phyloP scores from a whole-genome alignment of 92 coral and sea anemone genomes.

The Plumapathes pennacea region DNA sequence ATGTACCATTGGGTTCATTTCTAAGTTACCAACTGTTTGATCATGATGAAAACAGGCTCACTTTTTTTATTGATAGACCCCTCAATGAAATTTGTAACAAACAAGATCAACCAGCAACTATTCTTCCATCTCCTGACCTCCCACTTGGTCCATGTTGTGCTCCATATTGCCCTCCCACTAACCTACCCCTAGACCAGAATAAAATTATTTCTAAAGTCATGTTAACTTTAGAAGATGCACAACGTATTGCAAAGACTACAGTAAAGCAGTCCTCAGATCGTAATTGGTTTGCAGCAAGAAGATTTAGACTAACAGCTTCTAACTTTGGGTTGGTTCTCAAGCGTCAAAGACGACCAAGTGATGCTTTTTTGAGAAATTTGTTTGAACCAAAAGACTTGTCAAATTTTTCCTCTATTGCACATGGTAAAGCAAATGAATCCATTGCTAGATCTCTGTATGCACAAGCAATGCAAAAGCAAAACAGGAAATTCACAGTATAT shows the following conservation, averaged over 20 bases:
- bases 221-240: not conserved
- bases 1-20: slow-evolving; percentile 35
- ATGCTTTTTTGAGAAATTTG: slow-evolving; percentile 12
- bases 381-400: slow-evolving; percentile 24
- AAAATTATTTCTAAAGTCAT: no score
- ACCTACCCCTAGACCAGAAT: no score
- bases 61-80: slow-evolving; percentile 22
- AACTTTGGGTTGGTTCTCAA: slow-evolving; percentile 20
- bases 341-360: slow-evolving; percentile 12
- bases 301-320: slow-evolving; percentile 23
- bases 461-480: slow-evolving; percentile 23
- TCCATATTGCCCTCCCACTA: no score
- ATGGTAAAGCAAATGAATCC: slow-evolving; percentile 22
- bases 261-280: slow-evolving; percentile 23
- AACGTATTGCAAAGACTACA: slow-evolving; percentile 9
- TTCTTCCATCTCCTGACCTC: slow-evolving; percentile 18
- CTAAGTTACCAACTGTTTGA: slow-evolving; percentile 38
- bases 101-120: not conserved
- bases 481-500: slow-evolving; percentile 42
- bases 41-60: not conserved
- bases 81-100: slow-evolving; percentile 3
- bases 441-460: slow-evolving; percentile 14
- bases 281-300: slow-evolving; percentile 22
- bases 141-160: no score
- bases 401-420: slow-evolving; percentile 12